Conservation (phyloP, 2,888 invertebrate genomes). For the Flexamia atlantica region DNA sequence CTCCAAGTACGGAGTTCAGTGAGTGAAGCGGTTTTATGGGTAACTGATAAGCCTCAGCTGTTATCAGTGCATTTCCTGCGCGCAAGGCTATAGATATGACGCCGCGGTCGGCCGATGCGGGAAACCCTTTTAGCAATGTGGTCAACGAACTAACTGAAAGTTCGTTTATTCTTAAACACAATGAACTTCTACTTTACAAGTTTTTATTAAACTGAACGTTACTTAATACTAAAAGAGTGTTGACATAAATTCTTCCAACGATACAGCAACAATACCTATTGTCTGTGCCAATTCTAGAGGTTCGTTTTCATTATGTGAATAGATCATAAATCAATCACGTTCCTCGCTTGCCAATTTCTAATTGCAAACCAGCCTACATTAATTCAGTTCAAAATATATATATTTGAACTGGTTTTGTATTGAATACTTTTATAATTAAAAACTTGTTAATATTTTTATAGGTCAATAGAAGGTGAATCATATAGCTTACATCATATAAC, state of each 20-base stretch:
- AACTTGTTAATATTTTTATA: too few species aligned
- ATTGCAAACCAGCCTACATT: not conserved
- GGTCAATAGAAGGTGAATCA: too few species aligned
- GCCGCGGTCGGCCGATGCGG: not conserved
- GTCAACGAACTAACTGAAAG: not conserved
- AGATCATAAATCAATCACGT: not conserved
- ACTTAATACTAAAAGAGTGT: too few species aligned
- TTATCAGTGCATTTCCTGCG: slow-evolving; percentile 32
- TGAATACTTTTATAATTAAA: too few species aligned
- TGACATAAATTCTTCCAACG: too few species aligned
- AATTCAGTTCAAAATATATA: too few species aligned
- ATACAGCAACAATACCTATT: not conserved
- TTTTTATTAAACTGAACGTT: too few species aligned
- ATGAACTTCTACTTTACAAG: too few species aligned
- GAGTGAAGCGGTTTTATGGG: not conserved
- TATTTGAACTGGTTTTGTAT: too few species aligned
- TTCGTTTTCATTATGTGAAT: not conserved
- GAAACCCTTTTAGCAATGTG: not conserved
- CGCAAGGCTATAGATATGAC: not conserved
- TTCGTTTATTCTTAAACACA: too few species aligned
- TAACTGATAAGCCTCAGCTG: not conserved
- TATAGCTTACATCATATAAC: too few species aligned
- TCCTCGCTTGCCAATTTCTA: not conserved
- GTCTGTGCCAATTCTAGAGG: not conserved
- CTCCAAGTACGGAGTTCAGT: not conserved